phyloP scores from a whole-genome alignment of 2,113 vertebrate species.

The Larimichthys crocea region DNA sequence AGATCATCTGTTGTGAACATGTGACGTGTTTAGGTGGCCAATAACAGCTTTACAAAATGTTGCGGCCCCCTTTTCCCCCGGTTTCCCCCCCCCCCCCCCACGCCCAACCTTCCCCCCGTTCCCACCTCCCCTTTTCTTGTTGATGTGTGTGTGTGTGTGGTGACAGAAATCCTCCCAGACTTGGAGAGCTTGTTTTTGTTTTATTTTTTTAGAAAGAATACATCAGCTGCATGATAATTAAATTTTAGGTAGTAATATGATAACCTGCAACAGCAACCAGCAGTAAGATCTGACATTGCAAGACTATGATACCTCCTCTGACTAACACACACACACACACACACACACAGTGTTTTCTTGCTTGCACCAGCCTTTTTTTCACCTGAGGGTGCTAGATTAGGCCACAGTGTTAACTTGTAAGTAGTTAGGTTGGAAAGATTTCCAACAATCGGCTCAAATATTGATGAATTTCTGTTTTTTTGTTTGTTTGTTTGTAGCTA shows the following conservation, averaged over 20 bases:
- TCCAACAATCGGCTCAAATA: conserved; percentile 17
- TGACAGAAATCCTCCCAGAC: too few species aligned
- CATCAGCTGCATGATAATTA: conserved; percentile 39
- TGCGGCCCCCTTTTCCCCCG: too few species aligned
- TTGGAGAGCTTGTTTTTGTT: not conserved
- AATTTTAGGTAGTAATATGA: conserved; percentile 44
- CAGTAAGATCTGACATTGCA: conserved; percentile 47
- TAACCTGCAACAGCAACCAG: conserved; percentile 38
- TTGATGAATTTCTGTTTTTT: not conserved
- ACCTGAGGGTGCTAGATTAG: conserved; percentile 33
- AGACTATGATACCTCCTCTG: conserved; percentile 17
- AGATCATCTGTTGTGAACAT: not conserved
- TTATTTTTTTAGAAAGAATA: conserved; percentile 7
- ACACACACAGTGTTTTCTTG: conserved; percentile 52
- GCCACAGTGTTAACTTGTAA: conserved; percentile 17
- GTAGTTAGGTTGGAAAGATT: conserved; percentile 23
- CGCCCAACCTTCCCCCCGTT: too few species aligned
- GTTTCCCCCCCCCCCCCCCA: too few species aligned
- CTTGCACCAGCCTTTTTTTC: conserved; percentile 33
- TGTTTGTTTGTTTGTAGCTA: not conserved
- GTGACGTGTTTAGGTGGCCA: not conserved
- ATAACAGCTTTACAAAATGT: not conserved
- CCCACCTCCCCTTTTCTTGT: too few species aligned
- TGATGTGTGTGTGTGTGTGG: too few species aligned
- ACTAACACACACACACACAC: not conserved